phyloP scores from a whole-genome alignment of 2,113 vertebrate genomes.

The Pitta sordida region DNA sequence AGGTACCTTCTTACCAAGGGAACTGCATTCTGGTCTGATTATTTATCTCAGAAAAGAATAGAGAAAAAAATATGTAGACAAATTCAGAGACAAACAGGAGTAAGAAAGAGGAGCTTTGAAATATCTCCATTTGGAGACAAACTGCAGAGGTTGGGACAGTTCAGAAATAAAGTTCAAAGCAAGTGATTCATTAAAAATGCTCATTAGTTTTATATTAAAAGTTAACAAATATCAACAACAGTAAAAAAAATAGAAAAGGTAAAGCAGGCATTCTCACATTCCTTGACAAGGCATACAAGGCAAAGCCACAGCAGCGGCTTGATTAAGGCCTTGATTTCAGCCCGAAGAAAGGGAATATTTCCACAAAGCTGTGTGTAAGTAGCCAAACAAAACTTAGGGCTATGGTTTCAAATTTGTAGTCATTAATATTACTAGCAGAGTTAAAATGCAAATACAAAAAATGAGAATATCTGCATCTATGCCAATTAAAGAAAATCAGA shows the following conservation, averaged over 20 bases:
- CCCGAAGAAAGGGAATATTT: not conserved
- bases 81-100: conserved; percentile 6
- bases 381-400: not conserved
- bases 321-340: not conserved
- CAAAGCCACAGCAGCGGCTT: not conserved
- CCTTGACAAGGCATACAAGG: not conserved
- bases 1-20: conserved; percentile 28
- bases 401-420: too few species aligned
- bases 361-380: not conserved
- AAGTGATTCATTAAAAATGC: not conserved
- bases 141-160: not conserved
- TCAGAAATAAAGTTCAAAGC: conserved; percentile 8
- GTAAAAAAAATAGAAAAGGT: not conserved
- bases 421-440: not conserved
- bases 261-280: not conserved
- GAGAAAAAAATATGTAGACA: conserved; percentile 26
- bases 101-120: not conserved
- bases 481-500: not conserved
- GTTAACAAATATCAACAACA: not conserved
- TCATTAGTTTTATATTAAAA: not conserved
- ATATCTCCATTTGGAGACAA: not conserved
- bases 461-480: not conserved
- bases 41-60: conserved; percentile 52
- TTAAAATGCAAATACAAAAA: not conserved
- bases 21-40: conserved; percentile 42